Evolutionary conservation across 2,888 invertebrate species (phyloP).

Genomic region (Dolichomitus sp.): DNA sequence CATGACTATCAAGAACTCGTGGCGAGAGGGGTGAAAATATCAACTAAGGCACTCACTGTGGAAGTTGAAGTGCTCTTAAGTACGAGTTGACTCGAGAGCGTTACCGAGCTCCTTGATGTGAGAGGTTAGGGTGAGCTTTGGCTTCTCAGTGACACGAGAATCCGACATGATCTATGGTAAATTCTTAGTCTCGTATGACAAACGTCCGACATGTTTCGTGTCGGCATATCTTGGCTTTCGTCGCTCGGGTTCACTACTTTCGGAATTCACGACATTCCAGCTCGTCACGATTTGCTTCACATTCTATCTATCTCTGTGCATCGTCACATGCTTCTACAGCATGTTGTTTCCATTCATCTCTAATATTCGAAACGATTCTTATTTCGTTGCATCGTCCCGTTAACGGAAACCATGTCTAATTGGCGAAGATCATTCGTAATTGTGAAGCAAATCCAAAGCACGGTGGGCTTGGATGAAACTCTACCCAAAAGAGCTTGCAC

Average conservation of each 20-base stretch:
- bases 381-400: too few species aligned
- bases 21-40: constrained; percentile 18
- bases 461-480: too few species aligned
- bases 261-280: constrained; percentile 4
- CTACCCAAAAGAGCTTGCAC: too few species aligned
- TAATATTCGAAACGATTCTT: neutral
- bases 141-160: constrained; percentile 13
- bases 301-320: neutral
- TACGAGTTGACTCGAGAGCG: constrained; percentile 16
- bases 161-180: constrained; percentile 28
- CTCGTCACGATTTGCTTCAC: neutral
- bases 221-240: constrained; percentile 4
- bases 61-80: constrained; percentile 47
- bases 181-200: constrained; percentile 12
- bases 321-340: neutral
- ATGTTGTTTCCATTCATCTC: neutral
- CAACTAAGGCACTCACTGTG: constrained; percentile 9
- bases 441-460: too few species aligned
- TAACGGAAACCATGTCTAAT: too few species aligned
- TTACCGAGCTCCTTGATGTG: constrained; percentile 4
- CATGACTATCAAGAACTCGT: constrained; percentile 33
- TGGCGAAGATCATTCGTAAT: too few species aligned
- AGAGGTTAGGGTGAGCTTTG: constrained; percentile 5
- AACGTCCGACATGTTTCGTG: constrained; percentile 33
- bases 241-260: constrained; percentile 21